phyloP scores from a whole-genome alignment of 2,113 vertebrate genomes.

The Tragelaphus imberbis region DNA sequence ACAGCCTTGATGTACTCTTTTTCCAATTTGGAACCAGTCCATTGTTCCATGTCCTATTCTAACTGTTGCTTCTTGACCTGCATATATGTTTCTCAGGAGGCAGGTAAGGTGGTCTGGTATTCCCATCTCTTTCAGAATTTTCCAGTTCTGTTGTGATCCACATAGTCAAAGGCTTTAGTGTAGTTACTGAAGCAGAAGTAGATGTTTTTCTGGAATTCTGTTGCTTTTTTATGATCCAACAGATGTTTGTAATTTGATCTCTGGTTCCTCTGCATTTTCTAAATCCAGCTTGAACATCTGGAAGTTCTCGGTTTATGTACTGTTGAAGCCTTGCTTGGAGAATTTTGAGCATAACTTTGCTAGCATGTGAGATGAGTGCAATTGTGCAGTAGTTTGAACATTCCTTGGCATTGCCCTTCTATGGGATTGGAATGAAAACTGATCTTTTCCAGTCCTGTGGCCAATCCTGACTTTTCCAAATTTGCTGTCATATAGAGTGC shows the following conservation, averaged over 20 bases:
- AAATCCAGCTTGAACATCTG: background rate
- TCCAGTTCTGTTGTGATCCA: background rate
- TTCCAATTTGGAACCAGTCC: background rate
- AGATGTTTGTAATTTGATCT: background rate
- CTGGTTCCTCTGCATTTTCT: background rate
- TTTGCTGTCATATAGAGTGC: background rate
- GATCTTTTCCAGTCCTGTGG: background rate
- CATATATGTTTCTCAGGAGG: background rate
- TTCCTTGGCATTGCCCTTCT: background rate
- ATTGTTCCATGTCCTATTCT: background rate
- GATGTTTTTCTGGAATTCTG: background rate
- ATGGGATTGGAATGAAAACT: background rate
- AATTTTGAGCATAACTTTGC: background rate
- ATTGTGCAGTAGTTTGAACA: background rate
- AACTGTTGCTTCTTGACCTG: background rate
- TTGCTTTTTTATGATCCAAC: background rate
- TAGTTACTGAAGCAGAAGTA: background rate
- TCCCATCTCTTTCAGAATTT: background rate
- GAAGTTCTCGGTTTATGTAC: background rate
- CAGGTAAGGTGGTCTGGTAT: background rate
- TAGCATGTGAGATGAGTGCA: background rate
- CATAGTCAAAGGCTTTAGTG: background rate
- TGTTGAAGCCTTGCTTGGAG: background rate
- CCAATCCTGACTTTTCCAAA: background rate
- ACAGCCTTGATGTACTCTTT: background rate